Percentiles rank a stretch among this genome's conserved stretches.
Evolutionary conservation across 2,888 invertebrate species (phyloP).

Genomic region (Netelia inedita): DNA sequence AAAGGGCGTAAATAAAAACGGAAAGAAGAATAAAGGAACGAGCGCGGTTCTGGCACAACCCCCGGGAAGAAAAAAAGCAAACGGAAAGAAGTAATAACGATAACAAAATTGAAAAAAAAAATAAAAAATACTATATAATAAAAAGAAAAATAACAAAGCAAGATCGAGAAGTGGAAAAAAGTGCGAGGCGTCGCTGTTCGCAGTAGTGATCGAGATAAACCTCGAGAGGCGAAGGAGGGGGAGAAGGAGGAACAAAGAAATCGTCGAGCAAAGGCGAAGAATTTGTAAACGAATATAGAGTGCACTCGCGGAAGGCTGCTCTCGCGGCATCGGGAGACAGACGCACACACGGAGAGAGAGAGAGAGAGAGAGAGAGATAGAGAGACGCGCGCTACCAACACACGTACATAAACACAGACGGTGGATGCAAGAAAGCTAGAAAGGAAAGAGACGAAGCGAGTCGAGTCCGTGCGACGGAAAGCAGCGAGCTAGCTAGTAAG

Average conservation of each 20-base stretch:
- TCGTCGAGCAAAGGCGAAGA: slow-evolving; percentile 3
- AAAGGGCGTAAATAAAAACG: not conserved
- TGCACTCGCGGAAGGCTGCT: slow-evolving; percentile 6
- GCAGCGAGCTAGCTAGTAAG: not conserved
- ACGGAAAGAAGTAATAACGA: not conserved
- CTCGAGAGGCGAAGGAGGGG: no score
- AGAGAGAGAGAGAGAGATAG: slow-evolving; percentile 29
- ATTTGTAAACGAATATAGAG: not conserved
- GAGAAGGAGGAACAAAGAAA: not conserved
- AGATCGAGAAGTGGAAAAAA: not conserved
- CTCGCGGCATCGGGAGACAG: slow-evolving; percentile 15
- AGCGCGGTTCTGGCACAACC: not conserved
- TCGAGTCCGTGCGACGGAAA: not conserved
- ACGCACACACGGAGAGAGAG: no score
- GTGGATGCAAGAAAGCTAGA: slow-evolving; percentile 5
- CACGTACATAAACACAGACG: slow-evolving; percentile 7
- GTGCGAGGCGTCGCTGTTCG: no score
- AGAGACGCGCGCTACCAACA: not conserved
- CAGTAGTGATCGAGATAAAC: no score
- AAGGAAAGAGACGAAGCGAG: not conserved
- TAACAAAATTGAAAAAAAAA: not conserved
- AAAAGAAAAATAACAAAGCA: not conserved
- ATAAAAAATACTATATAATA: slow-evolving; percentile 8
- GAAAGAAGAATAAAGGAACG: not conserved
- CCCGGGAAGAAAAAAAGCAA: slow-evolving; percentile 1